phyloP scores from a whole-genome alignment of 2,888 invertebrate species.

The Dione juno region DNA sequence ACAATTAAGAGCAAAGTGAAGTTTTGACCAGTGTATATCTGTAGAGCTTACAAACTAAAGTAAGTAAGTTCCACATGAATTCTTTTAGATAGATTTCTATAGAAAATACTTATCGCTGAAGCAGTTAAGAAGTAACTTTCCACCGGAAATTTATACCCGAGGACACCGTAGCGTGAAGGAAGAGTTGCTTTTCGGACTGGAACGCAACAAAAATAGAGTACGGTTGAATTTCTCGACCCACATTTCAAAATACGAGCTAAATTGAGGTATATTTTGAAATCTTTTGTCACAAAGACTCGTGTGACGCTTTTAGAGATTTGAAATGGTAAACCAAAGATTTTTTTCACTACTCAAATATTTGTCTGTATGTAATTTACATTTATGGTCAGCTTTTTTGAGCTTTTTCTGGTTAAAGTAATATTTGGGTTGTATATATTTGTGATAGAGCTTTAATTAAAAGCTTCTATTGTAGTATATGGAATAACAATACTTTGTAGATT shows the following conservation, averaged over 20 bases:
- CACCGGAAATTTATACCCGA: conserved; percentile 31
- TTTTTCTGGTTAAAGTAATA: background rate
- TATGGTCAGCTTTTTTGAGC: conserved; percentile 1
- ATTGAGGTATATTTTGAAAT: conserved; percentile 35
- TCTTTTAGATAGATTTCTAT: background rate
- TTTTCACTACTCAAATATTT: conserved; percentile 15
- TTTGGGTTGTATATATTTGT: conserved; percentile 1
- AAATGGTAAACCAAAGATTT: conserved; percentile 31
- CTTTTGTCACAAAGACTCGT: conserved; percentile 33
- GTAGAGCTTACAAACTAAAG: no score
- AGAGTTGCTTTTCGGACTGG: conserved; percentile 20
- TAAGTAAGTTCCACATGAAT: background rate
- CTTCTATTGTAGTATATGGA: conserved; percentile 1
- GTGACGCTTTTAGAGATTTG: conserved; percentile 30
- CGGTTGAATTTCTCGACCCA: conserved; percentile 35
- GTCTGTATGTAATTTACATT: conserved; percentile 13
- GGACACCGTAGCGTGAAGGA: conserved; percentile 25
- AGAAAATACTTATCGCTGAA: conserved; percentile 15
- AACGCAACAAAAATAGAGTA: conserved; percentile 30
- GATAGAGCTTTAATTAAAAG: conserved; percentile 5
- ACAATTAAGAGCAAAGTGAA: no score
- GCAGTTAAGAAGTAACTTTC: conserved; percentile 18
- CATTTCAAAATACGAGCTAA: conserved; percentile 35
- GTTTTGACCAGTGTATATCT: no score
- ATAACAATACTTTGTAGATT: background rate